Evolutionary conservation across 2,113 vertebrate species (phyloP), one percentile per base, ranked within the genome.

Genomic region (Gasterosteus nipponicus): DNA sequence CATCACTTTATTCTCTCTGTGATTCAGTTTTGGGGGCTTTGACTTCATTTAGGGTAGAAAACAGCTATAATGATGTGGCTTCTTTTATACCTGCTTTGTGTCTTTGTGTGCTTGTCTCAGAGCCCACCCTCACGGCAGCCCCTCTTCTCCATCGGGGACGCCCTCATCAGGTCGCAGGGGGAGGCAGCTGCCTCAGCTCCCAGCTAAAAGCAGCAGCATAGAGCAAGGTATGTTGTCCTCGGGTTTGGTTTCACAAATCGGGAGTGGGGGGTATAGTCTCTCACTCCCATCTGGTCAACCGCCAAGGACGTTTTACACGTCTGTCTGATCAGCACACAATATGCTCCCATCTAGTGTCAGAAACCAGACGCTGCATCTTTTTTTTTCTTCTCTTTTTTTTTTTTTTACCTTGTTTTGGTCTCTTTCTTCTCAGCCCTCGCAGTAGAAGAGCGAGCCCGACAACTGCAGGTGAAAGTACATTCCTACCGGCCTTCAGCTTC

Each of bases 181-280:
- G 87, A 93, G 98, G 60, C 97, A 99, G 87, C 95, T 99, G 57
- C 98, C 97, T 0, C 97, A 99, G 85, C 96, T 99, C 85, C 98
- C 98, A 10, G 93, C 96, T 60, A 96, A 96, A 80, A 98, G 96
- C 89, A 93, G 96, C 94, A 97, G 96, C 93, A 92, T 96, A 91
- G 97, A 99, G 94, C 96, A 98, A 97, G 98, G 98, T 99, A 94
- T 1, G 67, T 38, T 39, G 31, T 29, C 12, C 42, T 9, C 3
- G 8, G 10, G 29, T 58, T 22, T 35, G 61, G 14, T 29, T 29
- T 31, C 16, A 42, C 5, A 38, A 10, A 15, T 19, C 10, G 5
- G 15, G 6, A 26, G 22, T 26, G 38, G 18, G 0, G 2, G n/a
- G 19, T 39, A 11, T 7, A 38, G 14, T 51, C 22, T 53, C 49